Evolutionary conservation across 2,797 vertebrate genomes (phyloP).

Genomic region (Ctenopoma multispine): DNA sequence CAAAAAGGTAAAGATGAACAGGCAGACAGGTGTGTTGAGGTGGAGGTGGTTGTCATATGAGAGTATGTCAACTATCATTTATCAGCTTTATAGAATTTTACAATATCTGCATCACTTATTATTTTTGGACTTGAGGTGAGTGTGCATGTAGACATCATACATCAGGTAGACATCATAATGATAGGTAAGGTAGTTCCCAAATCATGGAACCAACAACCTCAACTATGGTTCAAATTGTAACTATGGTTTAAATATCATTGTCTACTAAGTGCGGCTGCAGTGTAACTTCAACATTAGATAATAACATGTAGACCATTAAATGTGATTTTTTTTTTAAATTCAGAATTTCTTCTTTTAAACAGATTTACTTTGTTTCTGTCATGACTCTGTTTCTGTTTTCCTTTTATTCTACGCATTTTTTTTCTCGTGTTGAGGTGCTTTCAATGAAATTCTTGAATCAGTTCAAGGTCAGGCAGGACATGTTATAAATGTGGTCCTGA

Average conservation of each 20-base stretch:
- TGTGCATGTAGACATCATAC: not conserved
- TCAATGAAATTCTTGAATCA: constrained; percentile 47
- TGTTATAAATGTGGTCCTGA: constrained; percentile 48
- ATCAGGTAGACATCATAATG: not conserved
- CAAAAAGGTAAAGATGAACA: constrained; percentile 60
- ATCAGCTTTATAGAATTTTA: too few relatives aligned
- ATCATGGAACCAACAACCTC: not conserved
- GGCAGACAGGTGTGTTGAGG: constrained; percentile 34
- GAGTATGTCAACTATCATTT: too few relatives aligned
- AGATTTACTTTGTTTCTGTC: not conserved
- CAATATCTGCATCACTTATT: too few relatives aligned
- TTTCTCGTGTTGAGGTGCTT: constrained; percentile 24
- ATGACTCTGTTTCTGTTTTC: not conserved
- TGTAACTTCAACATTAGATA: not conserved
- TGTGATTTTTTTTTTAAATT: not conserved
- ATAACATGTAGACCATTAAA: not conserved
- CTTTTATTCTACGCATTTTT: not conserved
- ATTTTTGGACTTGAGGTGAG: not conserved
- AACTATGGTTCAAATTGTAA: not conserved
- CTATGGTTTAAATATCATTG: not conserved
- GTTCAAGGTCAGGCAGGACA: constrained; percentile 41
- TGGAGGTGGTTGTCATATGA: too few relatives aligned
- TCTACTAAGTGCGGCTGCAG: not conserved
- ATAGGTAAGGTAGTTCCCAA: constrained; percentile 5
- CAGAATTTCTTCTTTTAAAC: not conserved